A percentile compares a stretch with the other conserved stretches of the same genome.
phyloP scores from a whole-genome alignment of 1,140 invertebrate species.

The Drosophila sulfurigaster region DNA sequence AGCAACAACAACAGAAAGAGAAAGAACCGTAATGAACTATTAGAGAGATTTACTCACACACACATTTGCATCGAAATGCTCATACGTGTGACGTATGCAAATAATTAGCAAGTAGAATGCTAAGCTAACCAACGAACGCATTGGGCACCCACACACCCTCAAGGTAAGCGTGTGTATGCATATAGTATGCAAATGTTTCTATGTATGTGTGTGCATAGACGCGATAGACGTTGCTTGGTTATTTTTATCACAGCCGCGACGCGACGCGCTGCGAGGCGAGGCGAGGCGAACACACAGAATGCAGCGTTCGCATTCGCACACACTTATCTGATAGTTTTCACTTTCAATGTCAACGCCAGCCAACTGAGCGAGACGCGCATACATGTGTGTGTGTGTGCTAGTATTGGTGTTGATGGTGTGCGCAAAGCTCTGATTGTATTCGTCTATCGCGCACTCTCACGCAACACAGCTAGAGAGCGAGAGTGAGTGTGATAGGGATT shows the following conservation, averaged over 20 bases:
- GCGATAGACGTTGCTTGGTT: background rate
- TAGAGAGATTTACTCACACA: background rate
- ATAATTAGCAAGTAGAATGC: conserved; percentile 16
- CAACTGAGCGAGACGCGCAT: background rate
- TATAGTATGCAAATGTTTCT: background rate
- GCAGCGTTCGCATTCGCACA: conserved; percentile 52
- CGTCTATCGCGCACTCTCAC: conserved; percentile 32
- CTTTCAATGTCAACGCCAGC: conserved; percentile 65
- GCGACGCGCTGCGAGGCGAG: no score
- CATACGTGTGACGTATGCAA: background rate
- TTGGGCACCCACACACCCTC: background rate
- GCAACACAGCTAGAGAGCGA: background rate
- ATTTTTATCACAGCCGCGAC: conserved; percentile 35
- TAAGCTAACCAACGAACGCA: conserved; percentile 2
- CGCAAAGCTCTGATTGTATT: conserved; percentile 21
- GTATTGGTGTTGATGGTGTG: conserved; percentile 1
- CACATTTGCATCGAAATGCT: background rate
- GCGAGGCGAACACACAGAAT: conserved; percentile 38
- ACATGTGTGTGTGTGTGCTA: background rate
- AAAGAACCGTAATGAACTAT: conserved; percentile 11
- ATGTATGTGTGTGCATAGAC: conserved; percentile 2
- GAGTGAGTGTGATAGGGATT: background rate
- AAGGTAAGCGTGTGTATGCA: conserved; percentile 12
- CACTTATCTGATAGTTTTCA: conserved; percentile 80
- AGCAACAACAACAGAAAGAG: conserved; percentile 7